Evolutionary conservation across 1,140 invertebrate species (phyloP).

Genomic region (Leptinotarsa texana): DNA sequence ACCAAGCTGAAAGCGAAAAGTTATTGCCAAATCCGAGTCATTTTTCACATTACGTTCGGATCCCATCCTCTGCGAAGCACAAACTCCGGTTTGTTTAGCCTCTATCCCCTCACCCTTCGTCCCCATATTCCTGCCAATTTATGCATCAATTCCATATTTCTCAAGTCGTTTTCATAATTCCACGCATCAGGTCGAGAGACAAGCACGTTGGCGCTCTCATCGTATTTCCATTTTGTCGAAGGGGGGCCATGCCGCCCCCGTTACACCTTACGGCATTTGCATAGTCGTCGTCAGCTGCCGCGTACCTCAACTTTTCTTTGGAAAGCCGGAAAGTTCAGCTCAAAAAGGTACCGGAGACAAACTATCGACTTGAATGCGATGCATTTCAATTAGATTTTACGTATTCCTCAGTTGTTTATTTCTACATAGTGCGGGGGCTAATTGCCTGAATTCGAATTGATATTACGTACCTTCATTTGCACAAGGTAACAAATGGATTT

Average conservation of each 20-base stretch:
- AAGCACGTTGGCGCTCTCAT: slow-evolving; percentile 46
- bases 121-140: slow-evolving; percentile 43
- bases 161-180: slow-evolving; percentile 57
- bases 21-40: slow-evolving; percentile 15
- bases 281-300: slow-evolving; percentile 54
- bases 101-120: slow-evolving; percentile 27
- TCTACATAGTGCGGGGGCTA: slow-evolving; percentile 18
- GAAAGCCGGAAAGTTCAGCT: slow-evolving; percentile 40
- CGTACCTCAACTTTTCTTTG: slow-evolving; percentile 54
- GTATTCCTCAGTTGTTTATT: slow-evolving; percentile 38
- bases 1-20: background rate
- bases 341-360: slow-evolving; percentile 52
- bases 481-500: too few relatives aligned
- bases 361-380: slow-evolving; percentile 53
- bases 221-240: slow-evolving; percentile 53
- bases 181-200: slow-evolving; percentile 53
- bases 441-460: background rate
- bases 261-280: slow-evolving; percentile 49
- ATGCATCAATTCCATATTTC: slow-evolving; percentile 57
- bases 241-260: slow-evolving; percentile 31
- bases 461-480: too few relatives aligned
- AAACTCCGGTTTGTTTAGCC: slow-evolving; percentile 32
- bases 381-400: slow-evolving; percentile 52
- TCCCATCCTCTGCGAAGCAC: background rate
- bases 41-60: slow-evolving; percentile 14